Conservation (phyloP, 2,113 vertebrate genomes). For the Brachyhypopomus occidentalis region DNA sequence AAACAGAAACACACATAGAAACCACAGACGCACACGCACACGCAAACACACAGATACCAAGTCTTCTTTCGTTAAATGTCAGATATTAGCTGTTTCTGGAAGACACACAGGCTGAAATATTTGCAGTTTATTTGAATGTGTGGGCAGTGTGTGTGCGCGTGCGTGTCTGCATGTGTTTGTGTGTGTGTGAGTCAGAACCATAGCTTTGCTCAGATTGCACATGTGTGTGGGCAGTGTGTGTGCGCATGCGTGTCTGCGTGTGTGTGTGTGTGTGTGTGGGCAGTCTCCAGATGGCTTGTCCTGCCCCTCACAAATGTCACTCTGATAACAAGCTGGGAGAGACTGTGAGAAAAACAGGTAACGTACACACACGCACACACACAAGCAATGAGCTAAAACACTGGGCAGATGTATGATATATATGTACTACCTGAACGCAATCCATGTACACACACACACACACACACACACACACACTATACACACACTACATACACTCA, state of each 20-base stretch:
- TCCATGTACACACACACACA: conserved; percentile 11
- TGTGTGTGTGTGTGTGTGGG: conserved; percentile 78
- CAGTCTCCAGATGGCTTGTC: conserved; percentile 80
- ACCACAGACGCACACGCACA: conserved; percentile 28
- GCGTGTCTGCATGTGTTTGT: conserved; percentile 47
- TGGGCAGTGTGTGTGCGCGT: conserved; percentile 46
- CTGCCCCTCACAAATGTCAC: conserved; percentile 80
- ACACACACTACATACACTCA: background rate
- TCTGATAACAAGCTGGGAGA: conserved; percentile 72
- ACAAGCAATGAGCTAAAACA: background rate
- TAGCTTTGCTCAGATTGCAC: conserved; percentile 58
- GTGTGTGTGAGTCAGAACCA: conserved; percentile 63
- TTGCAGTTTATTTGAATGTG: conserved; percentile 64
- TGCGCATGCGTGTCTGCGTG: conserved; percentile 50
- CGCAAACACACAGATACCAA: conserved; percentile 2
- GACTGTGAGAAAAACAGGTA: conserved; percentile 49
- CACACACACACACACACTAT: background rate
- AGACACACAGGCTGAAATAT: conserved; percentile 60
- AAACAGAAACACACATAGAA: conserved; percentile 16
- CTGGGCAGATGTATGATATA: background rate
- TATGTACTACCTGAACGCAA: background rate
- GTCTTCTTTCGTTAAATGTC: conserved; percentile 70
- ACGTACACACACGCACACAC: conserved; percentile 10
- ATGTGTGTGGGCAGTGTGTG: conserved; percentile 78
- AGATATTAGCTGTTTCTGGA: conserved; percentile 74